These are phyloP conservation scores for Uria aalge DNA, from an alignment of 2,113 vertebrate species.

Conservation along the genomic window DNA sequence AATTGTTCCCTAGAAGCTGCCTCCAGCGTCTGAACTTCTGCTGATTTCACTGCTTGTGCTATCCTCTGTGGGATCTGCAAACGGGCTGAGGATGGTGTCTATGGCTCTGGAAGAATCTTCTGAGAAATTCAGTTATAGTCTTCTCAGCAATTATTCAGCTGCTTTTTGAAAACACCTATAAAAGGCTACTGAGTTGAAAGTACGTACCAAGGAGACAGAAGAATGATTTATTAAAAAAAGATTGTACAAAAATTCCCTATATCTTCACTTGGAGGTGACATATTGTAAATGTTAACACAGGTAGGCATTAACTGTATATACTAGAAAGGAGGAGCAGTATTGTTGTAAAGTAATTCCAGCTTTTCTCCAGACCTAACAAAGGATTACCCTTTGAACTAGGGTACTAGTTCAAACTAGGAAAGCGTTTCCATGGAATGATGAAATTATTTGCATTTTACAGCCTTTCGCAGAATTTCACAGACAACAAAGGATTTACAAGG, in stretches of 20 bases:
- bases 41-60: not conserved
- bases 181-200: not conserved
- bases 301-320: not conserved
- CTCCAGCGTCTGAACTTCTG: not conserved
- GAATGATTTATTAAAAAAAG: not conserved
- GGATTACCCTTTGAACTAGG: not conserved
- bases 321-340: not conserved
- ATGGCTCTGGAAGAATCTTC: not conserved
- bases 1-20: not conserved
- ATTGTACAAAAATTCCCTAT: not conserved
- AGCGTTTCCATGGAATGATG: not conserved
- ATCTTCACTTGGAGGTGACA: not conserved
- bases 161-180: not conserved
- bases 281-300: not conserved
- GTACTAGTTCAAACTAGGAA: not conserved
- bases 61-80: not conserved
- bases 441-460: slow-evolving; percentile 12
- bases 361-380: not conserved
- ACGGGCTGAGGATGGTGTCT: not conserved
- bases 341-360: not conserved
- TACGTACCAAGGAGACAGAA: not conserved
- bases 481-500: not conserved
- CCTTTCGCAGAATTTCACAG: slow-evolving; percentile 7
- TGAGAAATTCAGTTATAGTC: not conserved
- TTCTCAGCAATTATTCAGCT: not conserved